Evolutionary conservation across 2,888 invertebrate genomes (phyloP).

Genomic region (Idaea straminata): DNA sequence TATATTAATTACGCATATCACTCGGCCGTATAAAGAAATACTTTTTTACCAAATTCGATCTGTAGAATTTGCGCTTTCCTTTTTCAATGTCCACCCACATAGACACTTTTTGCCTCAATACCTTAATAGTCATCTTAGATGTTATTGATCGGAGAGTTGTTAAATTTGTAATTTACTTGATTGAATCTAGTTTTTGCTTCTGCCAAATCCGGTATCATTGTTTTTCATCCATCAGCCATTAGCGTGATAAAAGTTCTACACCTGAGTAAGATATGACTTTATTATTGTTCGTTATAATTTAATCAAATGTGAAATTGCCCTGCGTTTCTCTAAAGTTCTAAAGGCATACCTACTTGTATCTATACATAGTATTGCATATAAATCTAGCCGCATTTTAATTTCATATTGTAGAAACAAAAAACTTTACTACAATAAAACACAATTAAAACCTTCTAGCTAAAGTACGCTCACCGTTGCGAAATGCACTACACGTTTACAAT

Average conservation of each 20-base stretch:
- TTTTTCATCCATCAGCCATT: neutral
- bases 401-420: neutral
- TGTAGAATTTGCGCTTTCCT: constrained; percentile 48
- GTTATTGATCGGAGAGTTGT: constrained; percentile 17
- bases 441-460: constrained; percentile 13
- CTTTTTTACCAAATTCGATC: constrained; percentile 26
- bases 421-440: constrained; percentile 9
- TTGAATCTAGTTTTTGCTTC: constrained; percentile 7
- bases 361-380: neutral
- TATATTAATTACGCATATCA: neutral
- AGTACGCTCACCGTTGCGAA: constrained; percentile 2
- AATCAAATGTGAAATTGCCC: neutral
- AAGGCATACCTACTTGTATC: neutral
- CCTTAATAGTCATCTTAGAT: constrained; percentile 23
- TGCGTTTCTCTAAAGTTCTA: neutral
- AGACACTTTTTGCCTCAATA: constrained; percentile 36
- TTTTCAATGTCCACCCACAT: constrained; percentile 56
- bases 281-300: neutral
- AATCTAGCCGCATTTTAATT: neutral
- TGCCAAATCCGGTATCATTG: neutral
- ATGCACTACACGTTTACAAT: constrained; percentile 40
- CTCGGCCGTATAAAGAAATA: neutral
- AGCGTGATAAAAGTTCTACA: neutral
- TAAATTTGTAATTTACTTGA: neutral
- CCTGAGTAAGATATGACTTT: neutral